Conservation (phyloP, 2,797 vertebrate species). For the Poecilia gillii region DNA sequence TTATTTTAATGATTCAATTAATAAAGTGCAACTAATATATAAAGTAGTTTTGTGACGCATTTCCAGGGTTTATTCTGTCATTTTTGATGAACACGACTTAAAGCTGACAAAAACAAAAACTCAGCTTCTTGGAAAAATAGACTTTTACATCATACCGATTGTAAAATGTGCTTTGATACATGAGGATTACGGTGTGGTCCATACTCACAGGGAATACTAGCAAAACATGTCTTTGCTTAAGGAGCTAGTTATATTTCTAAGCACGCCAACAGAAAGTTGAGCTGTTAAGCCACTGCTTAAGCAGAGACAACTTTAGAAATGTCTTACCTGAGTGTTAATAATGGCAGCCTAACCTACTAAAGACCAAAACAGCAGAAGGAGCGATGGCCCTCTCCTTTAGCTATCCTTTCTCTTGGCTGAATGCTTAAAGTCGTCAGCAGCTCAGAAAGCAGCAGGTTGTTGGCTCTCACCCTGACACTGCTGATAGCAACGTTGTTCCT, state of each 20-base stretch:
- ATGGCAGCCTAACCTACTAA: background rate
- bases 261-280: background rate
- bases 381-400: background rate
- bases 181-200: background rate
- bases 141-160: background rate
- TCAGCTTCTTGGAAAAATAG: background rate
- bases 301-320: background rate
- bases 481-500: conserved; percentile 15
- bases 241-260: background rate
- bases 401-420: conserved; percentile 11
- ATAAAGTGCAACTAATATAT: background rate
- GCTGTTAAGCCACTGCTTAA: background rate
- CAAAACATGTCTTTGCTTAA: background rate
- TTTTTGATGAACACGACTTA: background rate
- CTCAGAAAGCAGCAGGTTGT: conserved; percentile 20
- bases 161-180: background rate
- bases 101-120: background rate
- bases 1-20: background rate
- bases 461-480: conserved; percentile 10
- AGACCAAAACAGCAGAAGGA: conserved; percentile 13
- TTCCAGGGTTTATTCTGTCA: background rate
- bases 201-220: background rate
- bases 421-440: conserved; percentile 24
- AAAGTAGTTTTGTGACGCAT: background rate
- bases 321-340: background rate